phyloP scores from a whole-genome alignment of 2,888 invertebrate species.

The Hecatera dysodea region DNA sequence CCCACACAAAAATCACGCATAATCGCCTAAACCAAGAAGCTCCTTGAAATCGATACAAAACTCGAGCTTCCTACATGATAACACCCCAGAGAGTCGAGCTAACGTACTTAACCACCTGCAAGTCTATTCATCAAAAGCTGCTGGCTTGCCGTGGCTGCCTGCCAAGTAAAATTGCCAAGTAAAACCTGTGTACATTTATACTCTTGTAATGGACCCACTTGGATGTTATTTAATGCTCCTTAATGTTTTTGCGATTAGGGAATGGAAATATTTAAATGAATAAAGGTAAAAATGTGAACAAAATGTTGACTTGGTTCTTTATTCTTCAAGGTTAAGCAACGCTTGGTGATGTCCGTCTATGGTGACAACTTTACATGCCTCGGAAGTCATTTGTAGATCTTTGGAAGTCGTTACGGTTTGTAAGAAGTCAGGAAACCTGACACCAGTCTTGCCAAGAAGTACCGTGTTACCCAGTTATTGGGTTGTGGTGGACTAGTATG shows the following conservation, averaged over 20 bases:
- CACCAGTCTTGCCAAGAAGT: no score
- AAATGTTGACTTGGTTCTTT: no score
- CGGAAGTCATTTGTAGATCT: no score
- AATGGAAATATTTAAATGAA: background rate
- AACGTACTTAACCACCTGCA: conserved; percentile 53
- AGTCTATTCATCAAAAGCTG: conserved; percentile 57
- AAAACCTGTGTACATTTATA: conserved; percentile 49
- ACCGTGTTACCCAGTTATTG: no score
- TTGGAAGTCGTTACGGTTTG: no score
- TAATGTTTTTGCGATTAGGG: background rate
- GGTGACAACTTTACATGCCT: no score
- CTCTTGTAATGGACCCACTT: conserved; percentile 48
- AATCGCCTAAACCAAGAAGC: conserved; percentile 2
- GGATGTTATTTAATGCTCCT: conserved; percentile 15
- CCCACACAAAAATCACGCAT: background rate
- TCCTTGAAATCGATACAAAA: conserved; percentile 19
- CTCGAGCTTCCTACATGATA: conserved; percentile 46
- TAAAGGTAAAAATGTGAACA: no score
- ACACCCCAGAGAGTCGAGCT: conserved; percentile 37
- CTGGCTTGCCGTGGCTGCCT: conserved; percentile 43
- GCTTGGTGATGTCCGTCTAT: no score
- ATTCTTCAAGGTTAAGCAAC: no score
- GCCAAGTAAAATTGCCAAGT: conserved; percentile 62
- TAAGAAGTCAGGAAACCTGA: no score
- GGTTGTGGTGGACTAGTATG: no score